A percentile compares a stretch with the other conserved stretches of the same genome.
These are phyloP conservation scores for Dynastes tityus DNA, from an alignment of 2,888 invertebrate genomes.

Conservation along the genomic window DNA sequence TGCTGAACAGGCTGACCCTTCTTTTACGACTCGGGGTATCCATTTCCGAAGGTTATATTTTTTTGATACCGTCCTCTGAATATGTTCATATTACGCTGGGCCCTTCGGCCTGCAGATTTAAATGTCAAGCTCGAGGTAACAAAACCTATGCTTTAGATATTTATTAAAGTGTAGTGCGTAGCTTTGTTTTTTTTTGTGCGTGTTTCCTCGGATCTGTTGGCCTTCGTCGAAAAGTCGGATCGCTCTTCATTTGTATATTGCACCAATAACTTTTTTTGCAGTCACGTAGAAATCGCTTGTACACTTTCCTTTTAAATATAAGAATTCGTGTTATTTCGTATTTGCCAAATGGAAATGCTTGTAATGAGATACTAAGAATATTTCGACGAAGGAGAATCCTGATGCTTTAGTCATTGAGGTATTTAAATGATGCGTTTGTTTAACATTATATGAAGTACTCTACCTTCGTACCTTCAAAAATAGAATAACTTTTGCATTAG, in stretches of 20 bases:
- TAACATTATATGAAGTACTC: no score
- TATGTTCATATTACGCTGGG: slow-evolving; percentile 67
- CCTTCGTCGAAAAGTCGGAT: slow-evolving; percentile 26
- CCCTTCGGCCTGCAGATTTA: slow-evolving; percentile 54
- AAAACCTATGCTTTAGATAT: slow-evolving; percentile 40
- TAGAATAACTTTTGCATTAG: no score
- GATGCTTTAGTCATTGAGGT: no score
- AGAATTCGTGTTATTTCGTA: neutral
- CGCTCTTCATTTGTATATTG: slow-evolving; percentile 41
- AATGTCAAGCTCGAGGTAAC: slow-evolving; percentile 51
- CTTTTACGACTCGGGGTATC: slow-evolving; percentile 66
- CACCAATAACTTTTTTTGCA: slow-evolving; percentile 39
- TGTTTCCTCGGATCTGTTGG: slow-evolving; percentile 19
- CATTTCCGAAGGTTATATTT: slow-evolving; percentile 68
- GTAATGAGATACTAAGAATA: no score
- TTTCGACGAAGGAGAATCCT: no score
- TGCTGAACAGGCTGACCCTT: slow-evolving; percentile 64
- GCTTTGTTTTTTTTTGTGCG: slow-evolving; percentile 21
- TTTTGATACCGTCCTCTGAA: slow-evolving; percentile 65
- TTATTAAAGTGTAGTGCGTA: slow-evolving; percentile 46
- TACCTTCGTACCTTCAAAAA: no score
- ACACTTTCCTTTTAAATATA: slow-evolving; percentile 4
- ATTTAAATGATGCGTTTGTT: no score
- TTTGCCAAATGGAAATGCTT: neutral
- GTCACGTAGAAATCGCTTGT: slow-evolving; percentile 13